These are phyloP conservation scores for Apamea monoglypha DNA, from an alignment of 2,888 invertebrate genomes.

Conservation along the genomic window DNA sequence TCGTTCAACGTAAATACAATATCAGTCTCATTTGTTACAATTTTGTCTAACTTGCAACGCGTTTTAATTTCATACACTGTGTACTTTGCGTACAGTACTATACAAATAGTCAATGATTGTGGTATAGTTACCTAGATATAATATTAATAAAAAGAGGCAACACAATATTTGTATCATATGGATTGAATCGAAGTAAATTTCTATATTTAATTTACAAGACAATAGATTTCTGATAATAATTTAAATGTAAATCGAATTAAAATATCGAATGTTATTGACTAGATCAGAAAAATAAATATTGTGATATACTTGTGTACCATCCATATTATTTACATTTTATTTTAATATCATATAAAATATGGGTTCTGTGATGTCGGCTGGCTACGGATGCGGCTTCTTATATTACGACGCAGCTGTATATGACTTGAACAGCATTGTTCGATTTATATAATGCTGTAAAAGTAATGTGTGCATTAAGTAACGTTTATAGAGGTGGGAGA, in stretches of 20 bases:
- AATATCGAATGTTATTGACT: conserved; percentile 75
- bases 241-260: conserved; percentile 61
- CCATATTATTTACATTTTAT: conserved; percentile 64
- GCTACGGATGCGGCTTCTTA: conserved; percentile 22
- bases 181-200: conserved; percentile 57
- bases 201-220: conserved; percentile 54
- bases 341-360: conserved; percentile 55
- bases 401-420: conserved; percentile 28
- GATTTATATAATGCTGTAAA: conserved; percentile 29
- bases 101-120: conserved; percentile 45
- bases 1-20: conserved; percentile 80
- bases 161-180: conserved; percentile 50
- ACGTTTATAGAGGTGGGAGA: conserved; percentile 47
- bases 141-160: conserved; percentile 72
- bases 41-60: conserved; percentile 72
- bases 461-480: conserved; percentile 32
- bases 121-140: conserved; percentile 70
- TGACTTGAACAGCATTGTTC: conserved; percentile 30
- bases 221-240: conserved; percentile 58
- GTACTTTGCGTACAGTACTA: conserved; percentile 37
- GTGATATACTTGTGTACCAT: conserved; percentile 66
- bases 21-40: conserved; percentile 84
- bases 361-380: conserved; percentile 51
- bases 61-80: conserved; percentile 55
- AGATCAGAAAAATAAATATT: conserved; percentile 75